phyloP scores from a whole-genome alignment of 2,113 vertebrate species.

The Xenotilapia longispinis region DNA sequence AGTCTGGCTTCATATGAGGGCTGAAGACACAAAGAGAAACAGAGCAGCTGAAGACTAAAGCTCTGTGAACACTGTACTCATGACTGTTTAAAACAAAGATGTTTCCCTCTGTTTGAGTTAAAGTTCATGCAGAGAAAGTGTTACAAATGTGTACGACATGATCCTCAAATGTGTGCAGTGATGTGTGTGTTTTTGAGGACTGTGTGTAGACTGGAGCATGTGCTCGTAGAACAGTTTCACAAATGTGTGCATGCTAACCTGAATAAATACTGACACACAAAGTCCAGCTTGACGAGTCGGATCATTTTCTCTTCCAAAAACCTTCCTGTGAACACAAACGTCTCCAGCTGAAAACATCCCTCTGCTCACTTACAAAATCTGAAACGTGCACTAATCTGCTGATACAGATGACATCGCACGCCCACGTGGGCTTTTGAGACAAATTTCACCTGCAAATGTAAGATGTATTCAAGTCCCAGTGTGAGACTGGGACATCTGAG shows the following conservation, averaged over 20 bases:
- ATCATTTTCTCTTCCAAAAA: neutral
- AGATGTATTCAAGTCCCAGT: neutral
- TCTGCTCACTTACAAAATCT: neutral
- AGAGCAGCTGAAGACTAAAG: neutral
- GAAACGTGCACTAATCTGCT: neutral
- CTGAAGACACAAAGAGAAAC: neutral
- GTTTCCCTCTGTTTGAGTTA: neutral
- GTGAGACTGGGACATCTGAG: neutral
- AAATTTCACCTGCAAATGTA: neutral
- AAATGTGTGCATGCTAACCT: neutral
- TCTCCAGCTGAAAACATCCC: neutral
- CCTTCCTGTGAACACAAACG: neutral
- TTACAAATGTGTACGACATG: neutral
- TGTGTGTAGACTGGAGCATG: fast-evolving
- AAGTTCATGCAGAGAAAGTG: neutral
- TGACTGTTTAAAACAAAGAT: neutral
- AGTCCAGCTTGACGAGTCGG: neutral
- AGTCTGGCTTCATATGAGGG: neutral
- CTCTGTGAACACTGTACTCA: neutral
- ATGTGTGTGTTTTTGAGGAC: neutral
- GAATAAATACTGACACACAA: neutral
- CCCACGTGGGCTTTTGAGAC: neutral
- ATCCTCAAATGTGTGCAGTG: neutral
- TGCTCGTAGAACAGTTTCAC: neutral
- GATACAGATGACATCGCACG: neutral